Evolutionary conservation across 2,888 invertebrate genomes (phyloP).

Genomic region (Clepsis dumicolana): DNA sequence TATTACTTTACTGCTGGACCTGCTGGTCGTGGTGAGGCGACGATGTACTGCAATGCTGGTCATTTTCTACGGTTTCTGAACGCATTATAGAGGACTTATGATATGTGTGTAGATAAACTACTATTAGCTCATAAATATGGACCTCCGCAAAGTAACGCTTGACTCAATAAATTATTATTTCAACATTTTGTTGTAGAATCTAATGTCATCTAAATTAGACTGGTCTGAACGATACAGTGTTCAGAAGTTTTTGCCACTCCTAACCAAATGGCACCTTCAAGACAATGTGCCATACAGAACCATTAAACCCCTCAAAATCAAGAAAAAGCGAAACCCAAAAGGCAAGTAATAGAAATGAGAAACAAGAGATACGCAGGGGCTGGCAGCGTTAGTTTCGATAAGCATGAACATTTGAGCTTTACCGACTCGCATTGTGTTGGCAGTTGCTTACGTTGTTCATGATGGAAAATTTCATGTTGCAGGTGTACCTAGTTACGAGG

Average conservation of each 20-base stretch:
- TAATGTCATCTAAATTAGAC: slow-evolving; percentile 88
- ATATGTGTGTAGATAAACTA: too few relatives aligned
- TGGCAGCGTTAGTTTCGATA: background rate
- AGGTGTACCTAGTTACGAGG: slow-evolving; percentile 90
- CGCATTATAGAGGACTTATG: too few relatives aligned
- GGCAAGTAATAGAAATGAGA: slow-evolving; percentile 58
- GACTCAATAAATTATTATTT: background rate
- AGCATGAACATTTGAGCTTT: slow-evolving; percentile 1
- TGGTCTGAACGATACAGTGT: slow-evolving; percentile 93
- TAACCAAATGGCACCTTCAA: slow-evolving; percentile 91
- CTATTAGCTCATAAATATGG: too few relatives aligned
- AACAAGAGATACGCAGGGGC: background rate
- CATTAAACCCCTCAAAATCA: slow-evolving; percentile 68
- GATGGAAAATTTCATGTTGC: slow-evolving; percentile 44
- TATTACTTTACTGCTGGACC: too few relatives aligned
- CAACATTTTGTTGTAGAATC: slow-evolving; percentile 78
- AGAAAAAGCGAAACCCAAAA: slow-evolving; percentile 82
- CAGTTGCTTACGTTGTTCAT: background rate
- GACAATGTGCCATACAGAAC: slow-evolving; percentile 67
- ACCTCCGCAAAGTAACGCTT: too few relatives aligned
- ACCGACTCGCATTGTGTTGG: background rate
- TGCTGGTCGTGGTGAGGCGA: too few relatives aligned
- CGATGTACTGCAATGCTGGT: too few relatives aligned
- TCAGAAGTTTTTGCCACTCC: slow-evolving; percentile 91
- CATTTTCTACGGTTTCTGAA: too few relatives aligned